Percentiles rank a stretch among this genome's conserved stretches.
Conservation (phyloP, 2,113 vertebrate species). For the Aldabrachelys gigantea region DNA sequence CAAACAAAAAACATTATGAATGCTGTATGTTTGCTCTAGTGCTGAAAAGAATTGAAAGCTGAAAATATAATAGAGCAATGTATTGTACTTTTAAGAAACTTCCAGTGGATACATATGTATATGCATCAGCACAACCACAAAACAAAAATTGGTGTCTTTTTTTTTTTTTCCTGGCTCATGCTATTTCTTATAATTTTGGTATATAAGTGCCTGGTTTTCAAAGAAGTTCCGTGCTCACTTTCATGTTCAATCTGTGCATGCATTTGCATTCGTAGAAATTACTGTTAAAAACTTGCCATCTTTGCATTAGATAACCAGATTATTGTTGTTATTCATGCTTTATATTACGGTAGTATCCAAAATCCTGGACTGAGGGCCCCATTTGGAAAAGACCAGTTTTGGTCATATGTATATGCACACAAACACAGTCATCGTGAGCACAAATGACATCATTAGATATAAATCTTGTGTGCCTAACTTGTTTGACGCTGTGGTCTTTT, state of each 20-base stretch:
- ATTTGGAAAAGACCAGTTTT: background rate
- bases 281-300: background rate
- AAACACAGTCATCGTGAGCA: background rate
- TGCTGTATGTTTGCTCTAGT: constrained; percentile 59
- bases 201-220: constrained; percentile 45
- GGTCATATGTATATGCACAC: background rate
- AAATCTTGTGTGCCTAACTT: background rate
- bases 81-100: constrained; percentile 70
- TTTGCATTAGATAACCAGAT: background rate
- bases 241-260: background rate
- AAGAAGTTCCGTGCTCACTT: background rate
- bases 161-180: constrained; percentile 49
- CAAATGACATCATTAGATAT: background rate
- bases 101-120: constrained; percentile 61
- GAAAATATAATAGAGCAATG: constrained; percentile 63
- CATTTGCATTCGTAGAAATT: background rate
- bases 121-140: background rate
- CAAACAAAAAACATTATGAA: constrained; percentile 35
- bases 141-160: constrained; percentile 37
- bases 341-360: background rate
- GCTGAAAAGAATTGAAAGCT: constrained; percentile 55
- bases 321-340: background rate
- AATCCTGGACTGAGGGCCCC: background rate
- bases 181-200: background rate
- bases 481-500: background rate